Evolutionary conservation across 2,797 vertebrate species (phyloP).

Genomic region (Gymnocypris eckloni): DNA sequence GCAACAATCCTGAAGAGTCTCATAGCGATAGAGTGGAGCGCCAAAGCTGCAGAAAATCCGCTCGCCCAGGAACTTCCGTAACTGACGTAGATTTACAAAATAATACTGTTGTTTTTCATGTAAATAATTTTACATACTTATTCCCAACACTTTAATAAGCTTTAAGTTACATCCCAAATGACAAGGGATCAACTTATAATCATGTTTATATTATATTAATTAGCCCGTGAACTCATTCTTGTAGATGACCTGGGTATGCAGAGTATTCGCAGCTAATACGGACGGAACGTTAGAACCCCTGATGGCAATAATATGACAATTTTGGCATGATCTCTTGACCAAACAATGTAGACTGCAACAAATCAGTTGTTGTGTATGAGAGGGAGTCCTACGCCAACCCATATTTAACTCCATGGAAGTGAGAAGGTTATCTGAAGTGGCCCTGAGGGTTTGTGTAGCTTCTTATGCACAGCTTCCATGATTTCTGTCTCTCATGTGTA

Average conservation of each 20-base stretch:
- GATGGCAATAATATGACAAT: neutral
- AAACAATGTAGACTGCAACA: neutral
- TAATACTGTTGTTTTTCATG: too few species aligned
- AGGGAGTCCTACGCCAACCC: neutral
- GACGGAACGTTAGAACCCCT: neutral
- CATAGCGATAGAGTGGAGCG: too few species aligned
- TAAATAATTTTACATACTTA: neutral
- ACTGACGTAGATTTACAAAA: too few species aligned
- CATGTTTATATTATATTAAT: neutral
- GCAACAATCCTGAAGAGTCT: too few species aligned
- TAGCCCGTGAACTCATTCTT: neutral
- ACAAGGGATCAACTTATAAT: neutral
- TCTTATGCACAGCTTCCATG: slow-evolving; percentile 42
- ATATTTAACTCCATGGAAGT: slow-evolving; percentile 4
- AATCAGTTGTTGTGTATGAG: neutral
- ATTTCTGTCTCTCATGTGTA: slow-evolving; percentile 53
- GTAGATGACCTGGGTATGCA: neutral
- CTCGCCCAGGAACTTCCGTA: too few species aligned
- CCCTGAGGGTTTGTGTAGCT: slow-evolving; percentile 23
- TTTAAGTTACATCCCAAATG: neutral
- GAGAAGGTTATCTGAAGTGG: slow-evolving; percentile 23
- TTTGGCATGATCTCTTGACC: neutral
- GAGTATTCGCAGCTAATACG: too few species aligned
- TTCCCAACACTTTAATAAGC: neutral
- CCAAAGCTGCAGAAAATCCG: too few species aligned